These are phyloP conservation scores for Notiomystis cincta DNA, from an alignment of 2,113 vertebrate species.

Conservation along the genomic window DNA sequence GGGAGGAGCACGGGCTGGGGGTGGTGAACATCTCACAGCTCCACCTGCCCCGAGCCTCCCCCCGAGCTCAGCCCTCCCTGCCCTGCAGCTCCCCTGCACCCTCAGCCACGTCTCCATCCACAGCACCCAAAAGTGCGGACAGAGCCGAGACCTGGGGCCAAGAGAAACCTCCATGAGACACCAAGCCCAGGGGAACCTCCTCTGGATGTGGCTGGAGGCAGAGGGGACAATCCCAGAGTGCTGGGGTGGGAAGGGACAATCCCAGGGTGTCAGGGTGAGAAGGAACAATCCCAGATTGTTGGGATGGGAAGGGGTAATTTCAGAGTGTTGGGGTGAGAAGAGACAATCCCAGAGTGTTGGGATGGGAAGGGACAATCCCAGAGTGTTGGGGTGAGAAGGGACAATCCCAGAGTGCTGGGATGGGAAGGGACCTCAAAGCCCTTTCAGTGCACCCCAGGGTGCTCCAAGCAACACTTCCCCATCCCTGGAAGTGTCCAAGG, in stretches of 20 bases:
- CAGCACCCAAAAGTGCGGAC: fast-evolving
- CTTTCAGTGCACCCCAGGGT: background rate
- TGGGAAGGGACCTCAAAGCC: background rate
- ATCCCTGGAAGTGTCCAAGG: background rate
- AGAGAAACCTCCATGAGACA: too few relatives aligned
- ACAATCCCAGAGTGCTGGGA: background rate
- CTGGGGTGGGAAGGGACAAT: too few relatives aligned
- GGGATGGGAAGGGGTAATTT: too few relatives aligned
- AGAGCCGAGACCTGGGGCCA: background rate
- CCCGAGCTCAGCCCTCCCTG: too few relatives aligned
- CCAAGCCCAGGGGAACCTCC: too few relatives aligned
- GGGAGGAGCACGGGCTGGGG: fast-evolving
- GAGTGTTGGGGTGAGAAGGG: background rate
- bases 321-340: too few relatives aligned
- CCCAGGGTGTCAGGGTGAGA: too few relatives aligned
- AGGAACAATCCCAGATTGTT: too few relatives aligned
- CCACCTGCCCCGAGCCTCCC: fast-evolving
- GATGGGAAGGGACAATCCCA: background rate
- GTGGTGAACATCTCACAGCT: background rate
- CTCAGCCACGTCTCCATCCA: fast-evolving
- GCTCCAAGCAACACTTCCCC: background rate
- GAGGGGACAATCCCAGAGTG: background rate
- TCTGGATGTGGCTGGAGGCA: fast-evolving
- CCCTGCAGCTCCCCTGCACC: too few relatives aligned
- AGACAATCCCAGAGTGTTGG: background rate